Evolutionary conservation across 1,140 invertebrate species (phyloP).

Genomic region (Drosophila virilis): DNA sequence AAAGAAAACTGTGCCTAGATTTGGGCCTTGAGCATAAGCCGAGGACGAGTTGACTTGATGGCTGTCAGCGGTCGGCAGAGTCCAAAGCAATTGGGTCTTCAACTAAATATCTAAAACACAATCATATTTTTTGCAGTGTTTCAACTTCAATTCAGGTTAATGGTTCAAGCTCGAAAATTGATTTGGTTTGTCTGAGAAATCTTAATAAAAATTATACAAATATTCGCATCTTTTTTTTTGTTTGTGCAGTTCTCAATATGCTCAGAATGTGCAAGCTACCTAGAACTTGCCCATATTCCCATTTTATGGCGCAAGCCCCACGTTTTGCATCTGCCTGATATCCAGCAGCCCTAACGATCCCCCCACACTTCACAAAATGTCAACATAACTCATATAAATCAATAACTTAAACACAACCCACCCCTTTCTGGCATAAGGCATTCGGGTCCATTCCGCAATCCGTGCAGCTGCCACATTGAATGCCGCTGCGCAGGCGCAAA

Average conservation of each 20-base stretch:
- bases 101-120: neutral
- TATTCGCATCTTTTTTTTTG: too few relatives aligned
- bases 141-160: too few relatives aligned
- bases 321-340: neutral
- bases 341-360: conserved; percentile 8
- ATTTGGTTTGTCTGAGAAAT: too few relatives aligned
- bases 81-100: conserved; percentile 14
- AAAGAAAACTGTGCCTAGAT: conserved; percentile 41
- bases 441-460: conserved; percentile 53
- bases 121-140: neutral
- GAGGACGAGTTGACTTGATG: conserved; percentile 60
- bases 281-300: too few relatives aligned
- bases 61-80: conserved; percentile 41
- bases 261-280: too few relatives aligned
- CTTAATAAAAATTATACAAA: too few relatives aligned
- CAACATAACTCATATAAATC: conserved; percentile 50
- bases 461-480: conserved; percentile 57
- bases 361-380: conserved; percentile 40
- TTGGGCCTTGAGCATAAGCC: conserved; percentile 46
- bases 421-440: conserved; percentile 51
- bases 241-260: too few relatives aligned
- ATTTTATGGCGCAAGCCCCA: too few relatives aligned
- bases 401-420: conserved; percentile 43
- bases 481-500: conserved; percentile 38
- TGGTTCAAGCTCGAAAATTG: too few relatives aligned